These are phyloP conservation scores for Xestia ashworthii DNA, from an alignment of 2,888 invertebrate genomes.

Conservation along the genomic window DNA sequence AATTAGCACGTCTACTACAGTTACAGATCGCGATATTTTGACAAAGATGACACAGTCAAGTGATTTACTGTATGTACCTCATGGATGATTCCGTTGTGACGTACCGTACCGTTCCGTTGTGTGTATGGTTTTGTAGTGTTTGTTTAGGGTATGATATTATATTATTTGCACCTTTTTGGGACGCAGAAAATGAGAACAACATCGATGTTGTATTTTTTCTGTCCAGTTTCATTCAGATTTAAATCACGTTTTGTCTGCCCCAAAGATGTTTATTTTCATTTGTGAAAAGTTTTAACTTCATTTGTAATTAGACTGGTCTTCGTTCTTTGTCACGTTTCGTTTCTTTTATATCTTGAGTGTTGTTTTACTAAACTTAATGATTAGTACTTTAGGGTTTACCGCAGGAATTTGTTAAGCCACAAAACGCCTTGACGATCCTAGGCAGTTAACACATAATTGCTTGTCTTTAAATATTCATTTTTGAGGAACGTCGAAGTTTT, in stretches of 20 bases:
- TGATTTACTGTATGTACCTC: constrained; percentile 25
- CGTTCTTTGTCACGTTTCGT: too few species aligned
- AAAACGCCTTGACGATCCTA: constrained; percentile 7
- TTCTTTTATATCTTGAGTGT: neutral
- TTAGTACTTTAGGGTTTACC: constrained; percentile 14
- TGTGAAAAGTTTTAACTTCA: neutral
- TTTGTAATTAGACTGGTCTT: neutral
- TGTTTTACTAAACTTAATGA: neutral
- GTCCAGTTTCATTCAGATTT: neutral
- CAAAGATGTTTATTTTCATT: neutral
- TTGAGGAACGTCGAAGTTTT: neutral
- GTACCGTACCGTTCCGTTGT: too few species aligned
- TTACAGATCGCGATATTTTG: constrained; percentile 37
- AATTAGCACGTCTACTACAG: constrained; percentile 56
- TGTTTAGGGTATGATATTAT: neutral
- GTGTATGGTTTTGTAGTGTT: neutral
- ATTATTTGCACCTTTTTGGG: neutral
- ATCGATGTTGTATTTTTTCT: neutral
- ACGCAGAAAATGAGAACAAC: neutral
- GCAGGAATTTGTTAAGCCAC: constrained; percentile 7
- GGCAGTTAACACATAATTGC: neutral
- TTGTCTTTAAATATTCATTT: neutral
- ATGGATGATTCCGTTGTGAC: constrained; percentile 24
- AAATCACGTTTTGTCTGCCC: neutral
- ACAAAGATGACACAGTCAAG: constrained; percentile 18